Conservation (phyloP, 2,888 invertebrate genomes). For the Lycaena phlaeas region DNA sequence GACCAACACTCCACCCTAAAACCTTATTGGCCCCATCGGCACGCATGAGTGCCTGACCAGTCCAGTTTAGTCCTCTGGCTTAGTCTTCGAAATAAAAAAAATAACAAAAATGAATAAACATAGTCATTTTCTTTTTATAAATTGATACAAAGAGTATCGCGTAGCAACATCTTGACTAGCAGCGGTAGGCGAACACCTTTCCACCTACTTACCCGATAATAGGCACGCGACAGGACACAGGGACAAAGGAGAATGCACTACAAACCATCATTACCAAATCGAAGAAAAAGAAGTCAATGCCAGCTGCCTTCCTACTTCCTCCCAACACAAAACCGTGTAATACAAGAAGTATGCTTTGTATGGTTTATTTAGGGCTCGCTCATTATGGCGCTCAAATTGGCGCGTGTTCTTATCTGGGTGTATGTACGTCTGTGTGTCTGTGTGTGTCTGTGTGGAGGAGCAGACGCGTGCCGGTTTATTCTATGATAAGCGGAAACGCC, state of each 20-base stretch:
- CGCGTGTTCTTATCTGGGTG: constrained; percentile 65
- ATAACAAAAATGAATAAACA: no score
- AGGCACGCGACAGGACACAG: constrained; percentile 66
- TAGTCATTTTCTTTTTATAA: no score
- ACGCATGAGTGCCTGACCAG: no score
- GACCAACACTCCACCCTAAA: no score
- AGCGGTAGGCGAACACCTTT: constrained; percentile 63
- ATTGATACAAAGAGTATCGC: no score
- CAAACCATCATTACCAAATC: constrained; percentile 62
- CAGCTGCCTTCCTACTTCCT: constrained; percentile 72
- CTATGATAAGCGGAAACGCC: constrained; percentile 28
- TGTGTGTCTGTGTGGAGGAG: constrained; percentile 28
- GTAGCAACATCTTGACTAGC: constrained; percentile 30
- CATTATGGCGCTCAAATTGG: constrained; percentile 63
- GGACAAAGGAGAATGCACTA: constrained; percentile 60
- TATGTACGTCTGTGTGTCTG: constrained; percentile 33
- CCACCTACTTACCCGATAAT: constrained; percentile 56
- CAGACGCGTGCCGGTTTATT: constrained; percentile 27
- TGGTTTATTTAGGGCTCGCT: constrained; percentile 61
- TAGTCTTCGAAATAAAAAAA: no score
- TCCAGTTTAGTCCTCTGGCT: no score
- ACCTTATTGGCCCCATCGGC: no score
- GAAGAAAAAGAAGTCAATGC: constrained; percentile 53
- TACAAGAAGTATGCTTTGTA: constrained; percentile 58
- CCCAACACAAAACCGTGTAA: constrained; percentile 60